Evolutionary conservation across 2,888 invertebrate genomes (phyloP).

Genomic region (Eupithecia pulchellata): DNA sequence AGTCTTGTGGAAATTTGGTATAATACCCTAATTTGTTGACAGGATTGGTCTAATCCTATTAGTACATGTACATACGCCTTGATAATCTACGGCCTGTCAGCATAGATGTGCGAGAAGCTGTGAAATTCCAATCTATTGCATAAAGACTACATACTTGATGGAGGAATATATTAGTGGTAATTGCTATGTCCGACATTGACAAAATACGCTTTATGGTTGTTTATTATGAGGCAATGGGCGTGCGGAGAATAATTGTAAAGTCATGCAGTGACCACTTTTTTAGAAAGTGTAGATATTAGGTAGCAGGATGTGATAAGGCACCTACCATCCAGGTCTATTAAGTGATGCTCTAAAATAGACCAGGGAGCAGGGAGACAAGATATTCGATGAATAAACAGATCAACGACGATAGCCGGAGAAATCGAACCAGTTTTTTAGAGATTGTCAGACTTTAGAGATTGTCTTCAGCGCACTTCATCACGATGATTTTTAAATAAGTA

Average conservation of each 20-base stretch:
- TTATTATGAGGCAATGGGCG: background rate
- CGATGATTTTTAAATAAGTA: background rate
- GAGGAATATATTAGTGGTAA: background rate
- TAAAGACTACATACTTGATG: background rate
- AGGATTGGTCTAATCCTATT: conserved; percentile 6
- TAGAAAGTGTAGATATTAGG: no score
- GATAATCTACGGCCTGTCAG: background rate
- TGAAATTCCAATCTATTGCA: conserved; percentile 1
- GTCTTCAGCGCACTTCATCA: background rate
- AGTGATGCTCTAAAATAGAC: background rate
- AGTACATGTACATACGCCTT: background rate
- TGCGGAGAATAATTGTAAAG: no score
- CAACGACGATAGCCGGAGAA: background rate
- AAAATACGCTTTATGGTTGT: background rate
- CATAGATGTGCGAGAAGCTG: conserved; percentile 3
- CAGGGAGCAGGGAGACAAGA: background rate
- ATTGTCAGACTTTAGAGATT: background rate
- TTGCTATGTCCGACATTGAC: background rate
- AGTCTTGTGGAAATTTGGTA: conserved; percentile 4
- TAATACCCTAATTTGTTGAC: conserved; percentile 15
- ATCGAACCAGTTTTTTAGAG: background rate
- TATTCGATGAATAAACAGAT: background rate
- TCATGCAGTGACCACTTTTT: background rate
- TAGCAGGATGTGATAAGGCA: background rate
- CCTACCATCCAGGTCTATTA: background rate